These are phyloP conservation scores for Aplodontia rufa DNA, from an alignment of 2,113 vertebrate genomes.

Conservation along the genomic window DNA sequence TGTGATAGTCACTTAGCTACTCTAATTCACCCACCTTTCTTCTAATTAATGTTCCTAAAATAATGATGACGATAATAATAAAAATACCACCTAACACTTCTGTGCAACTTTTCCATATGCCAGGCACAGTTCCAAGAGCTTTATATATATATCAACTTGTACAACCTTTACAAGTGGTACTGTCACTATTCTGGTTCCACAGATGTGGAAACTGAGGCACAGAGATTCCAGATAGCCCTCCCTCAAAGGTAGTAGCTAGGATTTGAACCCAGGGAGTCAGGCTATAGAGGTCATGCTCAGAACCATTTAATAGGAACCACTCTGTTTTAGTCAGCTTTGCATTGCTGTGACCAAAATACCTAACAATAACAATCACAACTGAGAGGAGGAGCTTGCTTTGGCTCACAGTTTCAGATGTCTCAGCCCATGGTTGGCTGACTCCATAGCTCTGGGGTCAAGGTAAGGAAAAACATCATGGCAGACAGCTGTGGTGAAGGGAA, in stretches of 20 bases:
- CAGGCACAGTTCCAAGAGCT: neutral
- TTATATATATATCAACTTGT: accelerated
- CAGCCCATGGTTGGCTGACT: too few species aligned
- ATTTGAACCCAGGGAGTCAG: neutral
- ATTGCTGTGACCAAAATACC: too few species aligned
- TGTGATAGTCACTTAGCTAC: neutral
- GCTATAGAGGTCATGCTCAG: neutral
- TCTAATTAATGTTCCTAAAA: neutral
- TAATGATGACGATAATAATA: neutral
- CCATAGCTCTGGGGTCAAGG: too few species aligned
- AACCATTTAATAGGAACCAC: neutral
- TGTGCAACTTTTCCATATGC: neutral
- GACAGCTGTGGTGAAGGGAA: too few species aligned
- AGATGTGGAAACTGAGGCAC: neutral
- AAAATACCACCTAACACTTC: neutral
- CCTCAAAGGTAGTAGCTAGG: neutral
- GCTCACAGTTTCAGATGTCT: too few species aligned
- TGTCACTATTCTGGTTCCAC: neutral
- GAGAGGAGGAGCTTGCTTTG: too few species aligned
- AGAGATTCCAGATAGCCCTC: neutral
- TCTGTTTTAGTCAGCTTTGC: too few species aligned
- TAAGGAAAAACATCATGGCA: too few species aligned
- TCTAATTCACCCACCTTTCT: neutral
- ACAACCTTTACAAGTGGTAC: neutral
- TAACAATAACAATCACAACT: too few species aligned